Percentiles rank a stretch among this genome's conserved stretches.
phyloP scores from a whole-genome alignment of 2,113 vertebrate genomes.

The Thalassarche chlororhynchos region DNA sequence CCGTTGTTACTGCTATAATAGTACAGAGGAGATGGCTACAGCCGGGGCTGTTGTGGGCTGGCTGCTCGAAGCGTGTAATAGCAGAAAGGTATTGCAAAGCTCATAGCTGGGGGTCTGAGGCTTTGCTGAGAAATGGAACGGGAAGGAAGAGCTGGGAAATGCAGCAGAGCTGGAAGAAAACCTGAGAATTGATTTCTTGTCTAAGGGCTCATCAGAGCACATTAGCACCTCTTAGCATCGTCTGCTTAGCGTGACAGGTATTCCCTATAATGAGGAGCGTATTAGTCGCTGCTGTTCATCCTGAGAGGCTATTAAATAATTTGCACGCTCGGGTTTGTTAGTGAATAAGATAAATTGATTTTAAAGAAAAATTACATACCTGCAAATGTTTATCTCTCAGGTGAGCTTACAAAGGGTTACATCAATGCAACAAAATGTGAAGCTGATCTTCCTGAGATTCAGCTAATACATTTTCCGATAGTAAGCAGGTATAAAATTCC shows the following conservation, averaged over 20 bases:
- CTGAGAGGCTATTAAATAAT: background rate
- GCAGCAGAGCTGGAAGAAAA: background rate
- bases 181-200: background rate
- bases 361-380: background rate
- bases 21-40: background rate
- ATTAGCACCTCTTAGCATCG: background rate
- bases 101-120: background rate
- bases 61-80: rapidly evolving
- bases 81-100: background rate
- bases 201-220: background rate
- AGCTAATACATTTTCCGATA: background rate
- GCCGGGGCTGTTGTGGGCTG: background rate
- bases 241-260: background rate
- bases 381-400: background rate
- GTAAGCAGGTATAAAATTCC: background rate
- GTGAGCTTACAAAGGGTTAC: background rate
- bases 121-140: background rate
- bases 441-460: background rate
- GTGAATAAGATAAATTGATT: background rate
- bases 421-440: background rate
- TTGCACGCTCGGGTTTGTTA: background rate
- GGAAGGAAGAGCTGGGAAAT: background rate
- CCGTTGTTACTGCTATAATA: rapidly evolving
- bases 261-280: background rate
- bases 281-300: background rate